Base-by-base conservation (phyloP, 2,888 invertebrate genomes). In the Stenichneumon culpator region DNA sequence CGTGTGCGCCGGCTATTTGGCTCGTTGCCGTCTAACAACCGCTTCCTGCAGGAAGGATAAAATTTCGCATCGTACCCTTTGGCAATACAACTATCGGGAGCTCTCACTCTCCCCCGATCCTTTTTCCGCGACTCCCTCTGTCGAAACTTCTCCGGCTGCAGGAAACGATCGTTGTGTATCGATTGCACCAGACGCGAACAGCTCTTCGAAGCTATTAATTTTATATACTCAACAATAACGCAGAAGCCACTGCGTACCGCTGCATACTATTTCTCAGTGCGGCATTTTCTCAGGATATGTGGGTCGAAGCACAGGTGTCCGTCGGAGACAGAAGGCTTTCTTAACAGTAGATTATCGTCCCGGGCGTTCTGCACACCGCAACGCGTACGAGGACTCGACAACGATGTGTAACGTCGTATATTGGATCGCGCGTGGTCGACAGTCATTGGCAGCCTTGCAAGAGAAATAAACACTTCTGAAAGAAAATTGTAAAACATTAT, bases 261-360 rank as follows among this genome's bases (percentile, higher is more conserved):
- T n/a, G 16, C 63, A 28, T 63, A 63, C 32, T 63, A 32, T 32
- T 28, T 47, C 28, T 28, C 63, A n/a, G 32, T 75, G 52, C 70
- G 75, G 69, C 75, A 80, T 74, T 80, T 84, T 73, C 72, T 52
- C 72, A 67, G 25, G n/a, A 22, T 68, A 85, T 79, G 85, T 85
- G 75, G 85, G 85, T 85, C 85, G 70, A 79, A 77, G 67, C 82
- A 82, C 85, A 85, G 85, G 79, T 85, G 82, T 85, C 82, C 82
- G 75, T 50, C 85, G 72, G 50, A 63, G 63, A 82, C 75, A 68
- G 68, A 22, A 36, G 75, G 74, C 79, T 83, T 83, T 83, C 82
- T 80, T 73, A 80, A 85, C 85, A 77, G 85, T 83, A 80, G 83
- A 85, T 80, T 75, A 79, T 75, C 25, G 73, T 80, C 63, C 68